phyloP scores from a whole-genome alignment of 2,113 vertebrate species.

The Athene noctua region DNA sequence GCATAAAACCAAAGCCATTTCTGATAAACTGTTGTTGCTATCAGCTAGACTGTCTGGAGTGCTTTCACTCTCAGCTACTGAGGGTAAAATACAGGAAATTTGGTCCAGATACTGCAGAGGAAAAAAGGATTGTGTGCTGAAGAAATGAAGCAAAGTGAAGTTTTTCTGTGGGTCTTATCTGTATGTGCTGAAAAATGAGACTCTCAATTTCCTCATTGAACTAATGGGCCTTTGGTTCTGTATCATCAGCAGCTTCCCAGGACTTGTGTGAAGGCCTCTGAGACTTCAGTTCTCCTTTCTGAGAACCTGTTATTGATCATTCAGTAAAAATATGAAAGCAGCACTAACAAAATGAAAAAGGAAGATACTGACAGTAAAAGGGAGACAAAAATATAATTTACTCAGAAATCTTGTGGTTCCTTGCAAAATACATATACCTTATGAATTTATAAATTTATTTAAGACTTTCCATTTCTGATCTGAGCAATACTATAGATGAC shows the following conservation, averaged over 20 bases:
- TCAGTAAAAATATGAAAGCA: neutral
- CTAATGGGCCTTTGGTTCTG: neutral
- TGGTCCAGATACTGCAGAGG: neutral
- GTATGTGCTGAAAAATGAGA: neutral
- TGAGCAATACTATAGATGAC: neutral
- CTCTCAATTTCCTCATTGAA: neutral
- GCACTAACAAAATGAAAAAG: neutral
- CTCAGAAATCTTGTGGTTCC: neutral
- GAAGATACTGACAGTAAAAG: neutral
- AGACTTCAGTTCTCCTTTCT: neutral
- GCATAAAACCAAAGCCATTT: neutral
- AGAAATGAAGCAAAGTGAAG: neutral
- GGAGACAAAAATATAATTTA: neutral
- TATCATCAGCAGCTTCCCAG: neutral
- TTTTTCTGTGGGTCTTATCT: neutral
- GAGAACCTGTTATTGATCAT: neutral
- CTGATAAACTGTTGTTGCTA: neutral
- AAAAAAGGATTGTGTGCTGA: neutral
- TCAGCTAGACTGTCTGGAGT: neutral
- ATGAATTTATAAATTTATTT: neutral
- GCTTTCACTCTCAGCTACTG: neutral
- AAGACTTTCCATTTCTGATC: neutral
- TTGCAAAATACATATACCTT: neutral
- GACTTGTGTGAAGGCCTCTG: neutral
- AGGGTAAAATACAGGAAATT: neutral